Percentiles rank a stretch among this genome's conserved stretches.
These are phyloP conservation scores for Phlogophora meticulosa DNA, from an alignment of 2,888 invertebrate genomes.

Conservation along the genomic window DNA sequence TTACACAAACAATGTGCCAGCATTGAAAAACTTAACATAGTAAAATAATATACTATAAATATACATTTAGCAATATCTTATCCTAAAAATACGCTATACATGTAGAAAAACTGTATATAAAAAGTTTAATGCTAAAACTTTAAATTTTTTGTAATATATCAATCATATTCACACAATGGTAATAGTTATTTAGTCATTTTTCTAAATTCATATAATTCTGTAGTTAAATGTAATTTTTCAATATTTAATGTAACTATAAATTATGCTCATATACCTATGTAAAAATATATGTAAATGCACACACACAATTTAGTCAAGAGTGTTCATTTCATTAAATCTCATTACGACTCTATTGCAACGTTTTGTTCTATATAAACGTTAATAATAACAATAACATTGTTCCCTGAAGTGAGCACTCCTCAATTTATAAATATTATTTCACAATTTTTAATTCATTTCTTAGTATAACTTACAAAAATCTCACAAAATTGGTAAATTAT, in stretches of 20 bases:
- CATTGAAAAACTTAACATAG: conserved; percentile 73
- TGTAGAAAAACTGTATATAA: conserved; percentile 83
- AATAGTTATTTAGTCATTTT: conserved; percentile 52
- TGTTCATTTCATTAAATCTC: conserved; percentile 68
- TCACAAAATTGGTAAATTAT: conserved; percentile 35
- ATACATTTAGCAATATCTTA: conserved; percentile 83
- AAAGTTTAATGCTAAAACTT: conserved; percentile 74
- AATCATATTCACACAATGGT: conserved; percentile 71
- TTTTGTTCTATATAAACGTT: conserved; percentile 58
- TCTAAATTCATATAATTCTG: conserved; percentile 62
- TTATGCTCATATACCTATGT: conserved; percentile 62
- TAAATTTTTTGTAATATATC: conserved; percentile 65
- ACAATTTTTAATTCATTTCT: conserved; percentile 69
- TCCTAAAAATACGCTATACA: conserved; percentile 80
- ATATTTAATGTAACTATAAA: conserved; percentile 63
- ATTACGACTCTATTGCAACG: conserved; percentile 58
- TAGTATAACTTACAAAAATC: conserved; percentile 15
- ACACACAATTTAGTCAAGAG: conserved; percentile 58
- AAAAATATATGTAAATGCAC: conserved; percentile 63
- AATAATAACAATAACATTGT: conserved; percentile 71
- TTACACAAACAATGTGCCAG: conserved; percentile 70
- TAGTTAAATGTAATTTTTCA: conserved; percentile 55
- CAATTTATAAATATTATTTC: conserved; percentile 66
- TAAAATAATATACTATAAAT: conserved; percentile 77
- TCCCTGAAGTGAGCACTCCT: conserved; percentile 83